Base-by-base conservation (phyloP, 2,113 vertebrate genomes). In the Merops nubicus region DNA sequence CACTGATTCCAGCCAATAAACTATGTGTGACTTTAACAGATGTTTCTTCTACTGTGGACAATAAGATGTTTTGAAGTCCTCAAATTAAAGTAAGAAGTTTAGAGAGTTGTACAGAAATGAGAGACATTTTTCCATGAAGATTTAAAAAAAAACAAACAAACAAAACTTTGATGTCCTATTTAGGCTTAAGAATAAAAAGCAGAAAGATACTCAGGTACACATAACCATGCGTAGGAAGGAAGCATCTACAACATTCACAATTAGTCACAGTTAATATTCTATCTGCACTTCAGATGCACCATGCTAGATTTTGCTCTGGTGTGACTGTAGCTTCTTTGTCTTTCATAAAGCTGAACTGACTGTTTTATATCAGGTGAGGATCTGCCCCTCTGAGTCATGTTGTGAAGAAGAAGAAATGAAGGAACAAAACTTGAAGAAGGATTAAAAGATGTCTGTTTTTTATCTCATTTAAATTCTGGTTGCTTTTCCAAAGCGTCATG, bases 1-100 rank as follows among this genome's bases (percentile, higher is more conserved):
- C 91, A 91, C 76, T 29, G 57, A 73, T 78, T 77, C 56, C 90
- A 96, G 85, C 60, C 93, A 95, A 73, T 93, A 94, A 96, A 96
- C 91, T 91, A 22, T 54, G 88, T 87, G 78, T 91, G 88, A 93
- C 91, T 96, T 95, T 90, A 96, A 81, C 95, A 96, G 95, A 95
- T 97, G 94, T 96, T 97, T 96, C 75, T 96, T 89, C 94, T 96
- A 8, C 81, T 93, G 72, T 0, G 0, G 86, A 81, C 89, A 92
- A 33, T 76, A 77, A 86, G 91, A 95, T 65, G 73, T 96, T 96
- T 95, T 94, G 82, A 91, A 96, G 95, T 93, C 77, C 78, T 95
- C 81, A 96, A 97, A 97, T 96, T 91, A 96, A 96, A 96, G 50
- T 88, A 94, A 96, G 91, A 96, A 87, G 62, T 89, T 93, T 72